phyloP scores from a whole-genome alignment of 92 coral and sea anemone species.

The Zoanthus gigantus region DNA sequence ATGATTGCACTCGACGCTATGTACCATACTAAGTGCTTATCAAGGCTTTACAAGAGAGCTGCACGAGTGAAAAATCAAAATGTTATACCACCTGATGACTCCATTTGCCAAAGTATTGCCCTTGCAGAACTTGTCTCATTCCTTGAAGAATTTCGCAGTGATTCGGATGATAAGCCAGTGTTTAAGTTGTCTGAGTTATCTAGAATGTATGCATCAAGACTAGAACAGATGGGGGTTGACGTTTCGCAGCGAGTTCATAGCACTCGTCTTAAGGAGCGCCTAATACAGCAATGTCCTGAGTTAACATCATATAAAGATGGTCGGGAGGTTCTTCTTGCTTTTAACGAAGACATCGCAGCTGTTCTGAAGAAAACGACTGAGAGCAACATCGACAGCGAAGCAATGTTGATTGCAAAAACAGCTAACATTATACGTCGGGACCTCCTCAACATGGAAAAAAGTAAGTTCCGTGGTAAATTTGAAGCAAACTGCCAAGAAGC shows the following conservation, averaged over 20 bases:
- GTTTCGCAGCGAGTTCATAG: slow-evolving; percentile 51
- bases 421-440: slow-evolving; percentile 68
- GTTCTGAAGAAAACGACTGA: neutral
- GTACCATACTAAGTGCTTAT: neutral
- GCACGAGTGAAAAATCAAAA: neutral
- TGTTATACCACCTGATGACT: neutral
- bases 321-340: slow-evolving; percentile 53
- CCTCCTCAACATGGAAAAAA: slow-evolving; percentile 32
- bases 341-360: slow-evolving; percentile 2
- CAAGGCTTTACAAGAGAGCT: slow-evolving; percentile 8
- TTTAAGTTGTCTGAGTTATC: slow-evolving; percentile 44
- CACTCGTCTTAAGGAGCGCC: slow-evolving; percentile 49
- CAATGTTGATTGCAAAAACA: slow-evolving; percentile 54
- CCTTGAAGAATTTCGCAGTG: slow-evolving; percentile 39
- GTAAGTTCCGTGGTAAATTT: slow-evolving; percentile 52
- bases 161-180: slow-evolving; percentile 7
- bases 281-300: slow-evolving; percentile 30
- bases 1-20: neutral
- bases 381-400: slow-evolving; percentile 39
- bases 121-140: slow-evolving; percentile 43
- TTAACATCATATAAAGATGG: slow-evolving; percentile 48
- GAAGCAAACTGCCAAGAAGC: slow-evolving; percentile 52
- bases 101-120: slow-evolving; percentile 15
- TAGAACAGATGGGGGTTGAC: slow-evolving; percentile 59
- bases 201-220: slow-evolving; percentile 42